These are phyloP conservation scores for Polypterus senegalus DNA, from an alignment of 2,113 vertebrate genomes.

Conservation along the genomic window DNA sequence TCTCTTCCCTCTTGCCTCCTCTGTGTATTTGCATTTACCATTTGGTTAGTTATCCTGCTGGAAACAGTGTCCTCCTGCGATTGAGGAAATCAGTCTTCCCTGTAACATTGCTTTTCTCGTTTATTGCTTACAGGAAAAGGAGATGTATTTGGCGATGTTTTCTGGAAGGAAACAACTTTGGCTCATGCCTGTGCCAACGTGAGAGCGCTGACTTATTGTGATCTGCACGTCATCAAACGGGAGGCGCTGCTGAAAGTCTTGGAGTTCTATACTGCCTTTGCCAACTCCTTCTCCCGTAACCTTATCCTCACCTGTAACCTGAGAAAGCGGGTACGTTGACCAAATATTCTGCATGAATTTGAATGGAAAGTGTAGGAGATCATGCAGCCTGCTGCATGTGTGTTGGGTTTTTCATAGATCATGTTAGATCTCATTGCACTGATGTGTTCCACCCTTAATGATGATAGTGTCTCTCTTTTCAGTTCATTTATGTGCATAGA, in stretches of 20 bases:
- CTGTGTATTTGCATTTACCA: too few relatives aligned
- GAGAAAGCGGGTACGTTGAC: conserved; percentile 72
- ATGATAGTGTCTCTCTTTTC: too few relatives aligned
- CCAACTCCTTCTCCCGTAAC: conserved; percentile 90
- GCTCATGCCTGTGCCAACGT: conserved; percentile 89
- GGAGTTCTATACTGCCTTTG: conserved; percentile 90
- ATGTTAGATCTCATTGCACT: too few relatives aligned
- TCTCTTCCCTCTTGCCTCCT: too few relatives aligned
- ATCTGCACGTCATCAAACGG: conserved; percentile 85
- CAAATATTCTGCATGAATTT: too few relatives aligned
- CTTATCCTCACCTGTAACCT: conserved; percentile 92
- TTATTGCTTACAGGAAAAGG: conserved; percentile 69
- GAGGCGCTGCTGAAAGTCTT: conserved; percentile 89
- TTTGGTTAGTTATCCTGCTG: too few relatives aligned
- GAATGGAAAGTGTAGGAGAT: too few relatives aligned
- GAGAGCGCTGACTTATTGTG: conserved; percentile 84
- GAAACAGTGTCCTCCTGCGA: too few relatives aligned
- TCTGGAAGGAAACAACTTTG: conserved; percentile 89
- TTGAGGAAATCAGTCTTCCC: not conserved
- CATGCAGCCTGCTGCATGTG: too few relatives aligned
- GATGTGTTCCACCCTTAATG: too few relatives aligned
- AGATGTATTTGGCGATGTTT: conserved; percentile 91
- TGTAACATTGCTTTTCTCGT: not conserved
- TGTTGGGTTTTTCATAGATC: too few relatives aligned
- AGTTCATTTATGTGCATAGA: too few relatives aligned